Evolutionary conservation across 2,888 invertebrate genomes (phyloP).

Genomic region (Fragum sueziense): DNA sequence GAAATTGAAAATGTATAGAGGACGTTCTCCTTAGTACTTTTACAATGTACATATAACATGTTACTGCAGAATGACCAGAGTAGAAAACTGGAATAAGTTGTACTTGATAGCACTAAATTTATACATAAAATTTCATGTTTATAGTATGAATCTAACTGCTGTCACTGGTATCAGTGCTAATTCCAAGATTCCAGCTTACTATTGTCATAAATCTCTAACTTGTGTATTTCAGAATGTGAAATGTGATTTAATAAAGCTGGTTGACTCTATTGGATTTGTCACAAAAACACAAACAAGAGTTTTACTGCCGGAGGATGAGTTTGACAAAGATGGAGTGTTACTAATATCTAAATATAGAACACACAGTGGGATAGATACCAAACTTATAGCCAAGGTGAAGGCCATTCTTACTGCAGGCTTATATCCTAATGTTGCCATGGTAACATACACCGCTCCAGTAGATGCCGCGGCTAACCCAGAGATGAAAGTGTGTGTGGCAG

Average conservation of each 20-base stretch:
- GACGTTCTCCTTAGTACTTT: too few relatives aligned
- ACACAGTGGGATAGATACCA: conserved; percentile 62
- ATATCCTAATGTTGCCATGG: conserved; percentile 90
- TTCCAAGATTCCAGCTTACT: too few relatives aligned
- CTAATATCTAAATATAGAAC: conserved; percentile 63
- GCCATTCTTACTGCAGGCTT: conserved; percentile 93
- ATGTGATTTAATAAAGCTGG: conserved; percentile 74
- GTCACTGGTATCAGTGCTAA: too few relatives aligned
- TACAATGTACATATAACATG: too few relatives aligned
- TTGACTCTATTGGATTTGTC: conserved; percentile 74
- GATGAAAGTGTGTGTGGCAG: conserved; percentile 70
- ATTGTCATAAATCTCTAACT: too few relatives aligned
- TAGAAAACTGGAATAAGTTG: too few relatives aligned
- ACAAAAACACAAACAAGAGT: conserved; percentile 21
- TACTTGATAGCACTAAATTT: too few relatives aligned
- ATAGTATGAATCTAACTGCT: too few relatives aligned
- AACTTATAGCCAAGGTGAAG: conserved; percentile 74
- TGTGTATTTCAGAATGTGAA: conserved; percentile 75
- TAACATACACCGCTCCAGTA: conserved; percentile 66
- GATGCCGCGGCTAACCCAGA: conserved; percentile 71
- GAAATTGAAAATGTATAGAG: too few relatives aligned
- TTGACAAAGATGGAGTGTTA: conserved; percentile 59
- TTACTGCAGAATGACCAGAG: too few relatives aligned
- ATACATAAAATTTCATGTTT: too few relatives aligned
- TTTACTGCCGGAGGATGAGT: conserved; percentile 4